Evolutionary conservation across 2,888 invertebrate genomes (phyloP).

Genomic region (Stenodema calcarata): DNA sequence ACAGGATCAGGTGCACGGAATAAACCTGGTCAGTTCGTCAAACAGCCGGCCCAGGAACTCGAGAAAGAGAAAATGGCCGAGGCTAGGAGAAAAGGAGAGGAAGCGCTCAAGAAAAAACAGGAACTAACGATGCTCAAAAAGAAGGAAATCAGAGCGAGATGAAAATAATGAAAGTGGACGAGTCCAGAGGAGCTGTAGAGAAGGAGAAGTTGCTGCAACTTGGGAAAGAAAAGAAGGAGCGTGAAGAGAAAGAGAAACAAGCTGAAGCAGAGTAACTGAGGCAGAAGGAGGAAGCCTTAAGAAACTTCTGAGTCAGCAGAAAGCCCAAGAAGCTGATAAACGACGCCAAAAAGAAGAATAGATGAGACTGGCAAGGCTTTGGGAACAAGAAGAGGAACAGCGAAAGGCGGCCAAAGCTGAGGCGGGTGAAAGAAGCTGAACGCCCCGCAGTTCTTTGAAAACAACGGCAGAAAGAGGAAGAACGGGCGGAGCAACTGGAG

Average conservation of each 20-base stretch:
- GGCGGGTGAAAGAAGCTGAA: conserved; percentile 16
- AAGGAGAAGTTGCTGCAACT: conserved; percentile 10
- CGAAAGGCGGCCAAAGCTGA: neutral
- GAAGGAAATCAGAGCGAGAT: neutral
- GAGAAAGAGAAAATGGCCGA: neutral
- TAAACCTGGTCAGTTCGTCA: neutral
- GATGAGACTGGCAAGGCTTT: neutral
- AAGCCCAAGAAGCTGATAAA: conserved; percentile 14
- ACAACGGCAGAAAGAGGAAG: conserved; percentile 10
- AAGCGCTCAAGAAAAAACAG: neutral
- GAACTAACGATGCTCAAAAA: neutral
- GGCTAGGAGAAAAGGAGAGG: neutral
- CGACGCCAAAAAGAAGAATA: neutral
- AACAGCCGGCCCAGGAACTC: neutral
- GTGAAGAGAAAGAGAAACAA: neutral
- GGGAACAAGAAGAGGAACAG: conserved; percentile 14
- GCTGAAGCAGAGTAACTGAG: neutral
- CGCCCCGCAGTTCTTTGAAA: neutral
- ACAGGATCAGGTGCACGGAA: neutral
- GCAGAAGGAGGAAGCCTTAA: neutral
- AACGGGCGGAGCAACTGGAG: neutral
- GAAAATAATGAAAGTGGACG: neutral
- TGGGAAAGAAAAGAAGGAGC: neutral
- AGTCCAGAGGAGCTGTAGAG: neutral
- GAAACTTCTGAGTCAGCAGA: neutral